Evolutionary conservation across 2,113 vertebrate species (phyloP), one percentile per base, ranked within the genome.

Genomic region (Phyllopteryx taeniolatus): DNA sequence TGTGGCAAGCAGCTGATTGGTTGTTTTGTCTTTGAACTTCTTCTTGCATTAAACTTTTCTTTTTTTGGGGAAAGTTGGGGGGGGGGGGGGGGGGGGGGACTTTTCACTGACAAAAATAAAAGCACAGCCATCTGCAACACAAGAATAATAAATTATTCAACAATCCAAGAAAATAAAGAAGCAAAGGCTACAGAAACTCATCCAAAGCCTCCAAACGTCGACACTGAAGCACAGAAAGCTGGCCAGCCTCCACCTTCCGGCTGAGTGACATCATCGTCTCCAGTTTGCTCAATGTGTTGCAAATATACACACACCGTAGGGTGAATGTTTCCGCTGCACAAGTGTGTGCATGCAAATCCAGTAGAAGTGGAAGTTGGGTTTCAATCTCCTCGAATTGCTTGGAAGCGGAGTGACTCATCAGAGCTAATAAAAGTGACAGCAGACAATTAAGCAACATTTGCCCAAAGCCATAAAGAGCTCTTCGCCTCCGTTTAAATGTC

Each of bases 291-390:
- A 70, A 49, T 57, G 15, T 67, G 15, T 67, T 71, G 69, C 61
- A 1, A 53, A n/a, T 2, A n/a, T n/a, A 27, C 27, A 57, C 57
- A 60, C 27, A 60, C 57, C 31, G 6, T 60, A 56, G 72, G 68
- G 70, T 49, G 60, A 47, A 59, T 83, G 67, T 44, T 43, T 68
- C 22, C 19, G 31, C 47, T 60, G 49, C 71, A 77, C 65, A 81
- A 79, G 69, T 42, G 73, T 81, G 61, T 60, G 13, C 27, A 27
- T 27, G 27, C 35, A 10, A 62, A 35, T 42, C 33, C 60, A 10
- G 54, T 27, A 22, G 54, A 57, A 20, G 51, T 6, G 7, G 51
- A 8, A 44, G 10, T 53, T 20, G 5, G 51, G 54, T 60, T 33
- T 60, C 31, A 33, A 17, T 13, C n/a, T 27, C 9, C n/a, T 17